Conservation (phyloP, 2,888 invertebrate species). For the Cephalotes varians region DNA sequence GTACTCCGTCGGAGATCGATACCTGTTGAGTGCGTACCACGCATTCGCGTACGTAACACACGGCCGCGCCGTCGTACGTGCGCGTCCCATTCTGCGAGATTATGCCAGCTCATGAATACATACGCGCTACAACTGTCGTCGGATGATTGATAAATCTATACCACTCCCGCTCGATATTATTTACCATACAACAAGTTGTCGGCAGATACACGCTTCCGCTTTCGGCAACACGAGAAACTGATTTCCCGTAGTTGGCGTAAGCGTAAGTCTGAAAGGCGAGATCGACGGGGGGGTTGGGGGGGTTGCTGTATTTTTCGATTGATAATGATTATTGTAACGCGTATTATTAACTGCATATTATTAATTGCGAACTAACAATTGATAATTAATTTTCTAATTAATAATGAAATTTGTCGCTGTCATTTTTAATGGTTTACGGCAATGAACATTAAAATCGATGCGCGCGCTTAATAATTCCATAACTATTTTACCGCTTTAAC, state of each 20-base stretch:
- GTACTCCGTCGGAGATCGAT: constrained; percentile 70
- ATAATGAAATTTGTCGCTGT: neutral
- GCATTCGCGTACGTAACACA: constrained; percentile 53
- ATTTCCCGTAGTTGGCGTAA: constrained; percentile 38
- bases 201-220: constrained; percentile 17
- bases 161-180: constrained; percentile 40
- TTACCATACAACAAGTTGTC: constrained; percentile 7
- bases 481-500: constrained; percentile 18
- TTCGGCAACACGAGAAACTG: constrained; percentile 14
- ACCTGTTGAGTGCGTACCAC: constrained; percentile 71
- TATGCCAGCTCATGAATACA: constrained; percentile 62
- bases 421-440: constrained; percentile 19
- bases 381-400: constrained; percentile 22
- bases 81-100: constrained; percentile 40
- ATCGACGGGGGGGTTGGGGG: neutral
- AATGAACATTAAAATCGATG: neutral
- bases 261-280: neutral
- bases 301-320: neutral
- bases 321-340: neutral
- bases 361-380: neutral
- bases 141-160: constrained; percentile 60
- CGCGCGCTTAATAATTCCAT: neutral
- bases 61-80: neutral
- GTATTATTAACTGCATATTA: constrained; percentile 1
- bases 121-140: constrained; percentile 43